phyloP scores from a whole-genome alignment of 2,888 invertebrate species.

The Agrotis segetum region DNA sequence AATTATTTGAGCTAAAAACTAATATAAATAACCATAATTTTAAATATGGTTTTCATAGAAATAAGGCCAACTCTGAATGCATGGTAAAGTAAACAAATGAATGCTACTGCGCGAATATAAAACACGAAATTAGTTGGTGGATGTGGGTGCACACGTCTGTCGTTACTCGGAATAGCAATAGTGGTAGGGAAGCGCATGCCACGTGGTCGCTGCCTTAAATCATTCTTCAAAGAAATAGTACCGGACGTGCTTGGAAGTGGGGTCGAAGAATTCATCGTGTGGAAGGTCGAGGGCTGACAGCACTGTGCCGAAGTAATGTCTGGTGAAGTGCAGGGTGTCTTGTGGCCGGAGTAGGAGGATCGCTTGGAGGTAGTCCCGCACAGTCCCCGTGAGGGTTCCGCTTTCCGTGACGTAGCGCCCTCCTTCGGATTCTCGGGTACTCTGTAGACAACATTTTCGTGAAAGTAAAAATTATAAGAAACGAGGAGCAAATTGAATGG shows the following conservation, averaged over 20 bases:
- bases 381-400: slow-evolving; percentile 89
- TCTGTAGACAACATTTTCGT: slow-evolving; percentile 71
- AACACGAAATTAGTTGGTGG: slow-evolving; percentile 23
- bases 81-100: slow-evolving; percentile 55
- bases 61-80: slow-evolving; percentile 37
- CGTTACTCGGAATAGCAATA: slow-evolving; percentile 21
- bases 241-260: slow-evolving; percentile 80
- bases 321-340: slow-evolving; percentile 90
- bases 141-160: not conserved
- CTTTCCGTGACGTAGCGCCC: slow-evolving; percentile 91
- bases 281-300: slow-evolving; percentile 87
- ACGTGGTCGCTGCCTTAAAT: slow-evolving; percentile 20
- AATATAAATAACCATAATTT: slow-evolving; percentile 47
- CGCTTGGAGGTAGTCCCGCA: slow-evolving; percentile 92
- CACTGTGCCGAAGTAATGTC: slow-evolving; percentile 89
- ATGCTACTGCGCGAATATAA: slow-evolving; percentile 32
- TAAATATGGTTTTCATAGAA: slow-evolving; percentile 45
- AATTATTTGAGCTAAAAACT: slow-evolving; percentile 42
- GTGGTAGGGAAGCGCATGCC: slow-evolving; percentile 1
- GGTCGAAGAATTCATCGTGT: slow-evolving; percentile 87
- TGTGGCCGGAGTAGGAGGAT: slow-evolving; percentile 90
- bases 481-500: too few relatives aligned
- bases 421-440: slow-evolving; percentile 85
- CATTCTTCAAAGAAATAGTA: slow-evolving; percentile 87
- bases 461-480: too few relatives aligned